phyloP scores from a whole-genome alignment of 2,113 vertebrate species.

The Pipra filicauda region DNA sequence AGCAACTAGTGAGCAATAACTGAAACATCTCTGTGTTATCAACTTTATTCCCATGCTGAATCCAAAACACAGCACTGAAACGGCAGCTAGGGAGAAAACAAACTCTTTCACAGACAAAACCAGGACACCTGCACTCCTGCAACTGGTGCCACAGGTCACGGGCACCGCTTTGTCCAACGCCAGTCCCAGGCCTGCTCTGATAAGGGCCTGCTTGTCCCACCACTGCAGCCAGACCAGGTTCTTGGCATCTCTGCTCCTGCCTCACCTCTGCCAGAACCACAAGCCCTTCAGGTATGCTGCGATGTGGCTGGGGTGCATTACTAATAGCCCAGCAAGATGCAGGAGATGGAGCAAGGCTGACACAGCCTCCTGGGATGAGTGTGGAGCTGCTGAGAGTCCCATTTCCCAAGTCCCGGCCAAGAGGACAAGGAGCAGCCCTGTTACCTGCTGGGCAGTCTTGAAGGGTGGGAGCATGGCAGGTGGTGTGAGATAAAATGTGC shows the following conservation, averaged over 20 bases:
- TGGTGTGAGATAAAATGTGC: not conserved
- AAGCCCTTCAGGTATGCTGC: not conserved
- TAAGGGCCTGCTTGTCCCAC: not conserved
- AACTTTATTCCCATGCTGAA: not conserved
- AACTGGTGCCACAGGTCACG: not conserved
- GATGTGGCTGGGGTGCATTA: not conserved
- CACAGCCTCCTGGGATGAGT: not conserved
- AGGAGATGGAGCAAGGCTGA: not conserved
- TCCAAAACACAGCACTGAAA: not conserved
- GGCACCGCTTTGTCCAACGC: not conserved
- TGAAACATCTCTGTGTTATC: not conserved
- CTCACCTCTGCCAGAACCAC: not conserved
- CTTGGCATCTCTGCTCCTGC: not conserved
- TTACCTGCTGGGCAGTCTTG: not conserved
- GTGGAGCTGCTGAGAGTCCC: not conserved
- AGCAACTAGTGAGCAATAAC: not conserved
- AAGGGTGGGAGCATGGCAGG: not conserved
- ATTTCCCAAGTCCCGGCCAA: not conserved
- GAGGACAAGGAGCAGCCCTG: not conserved
- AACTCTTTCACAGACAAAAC: not conserved
- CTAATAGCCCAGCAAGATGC: not conserved
- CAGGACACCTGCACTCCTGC: not conserved
- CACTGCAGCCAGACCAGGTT: not conserved
- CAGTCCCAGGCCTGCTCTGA: not conserved
- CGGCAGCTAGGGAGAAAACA: not conserved